Evolutionary conservation across 1,140 invertebrate genomes (phyloP), one percentile per base, ranked within the genome.

Genomic region (Alviniconcha marisindica): DNA sequence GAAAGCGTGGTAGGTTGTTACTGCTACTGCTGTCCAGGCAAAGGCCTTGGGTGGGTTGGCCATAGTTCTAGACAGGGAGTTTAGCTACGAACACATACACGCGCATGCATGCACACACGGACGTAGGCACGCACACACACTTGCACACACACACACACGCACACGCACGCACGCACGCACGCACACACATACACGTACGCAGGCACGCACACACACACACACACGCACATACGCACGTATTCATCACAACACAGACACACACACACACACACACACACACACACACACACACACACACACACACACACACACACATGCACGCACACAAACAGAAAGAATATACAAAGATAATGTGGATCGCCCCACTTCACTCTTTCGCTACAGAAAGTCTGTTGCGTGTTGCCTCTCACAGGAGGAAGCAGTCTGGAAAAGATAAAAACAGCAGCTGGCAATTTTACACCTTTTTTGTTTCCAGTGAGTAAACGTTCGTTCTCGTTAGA

Each of bases 231-330:
- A 74, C 71, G 42, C 38, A 42, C 40, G 18, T 12, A 42, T 21
- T 14, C 1, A 44, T 44, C 5, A 21, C 15, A 28, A 2, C 12
- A 74, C 38, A 28, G 7, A 74, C 12, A 28, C 38, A 74, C 21
- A 24, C 36, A 36, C 31, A 36, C 66, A 36, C 31, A 33, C 31
- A 40, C 15, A 36, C 66, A 71, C 66, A 71, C 66, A 36, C 66
- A 71, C 66, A 71, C 66, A 36, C 66, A 71, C 66, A 71, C 66
- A 36, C 66, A 71, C 66, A 71, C 66, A 71, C 66, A 36, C 69
- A 77, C 74, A 77, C 74, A 44, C 74, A 77, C 74, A 44, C 74
- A 77, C 40, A 77, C 38, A 77, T 14, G 24, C 74, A 77, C 1
- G 1, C 74, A 10, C 24, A 24, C 31, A n/a, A 42, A 48, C 38